Percentiles rank a stretch among this genome's conserved stretches.
These are phyloP conservation scores for Clamator glandarius DNA, from an alignment of 2,797 vertebrate species.

Conservation along the genomic window DNA sequence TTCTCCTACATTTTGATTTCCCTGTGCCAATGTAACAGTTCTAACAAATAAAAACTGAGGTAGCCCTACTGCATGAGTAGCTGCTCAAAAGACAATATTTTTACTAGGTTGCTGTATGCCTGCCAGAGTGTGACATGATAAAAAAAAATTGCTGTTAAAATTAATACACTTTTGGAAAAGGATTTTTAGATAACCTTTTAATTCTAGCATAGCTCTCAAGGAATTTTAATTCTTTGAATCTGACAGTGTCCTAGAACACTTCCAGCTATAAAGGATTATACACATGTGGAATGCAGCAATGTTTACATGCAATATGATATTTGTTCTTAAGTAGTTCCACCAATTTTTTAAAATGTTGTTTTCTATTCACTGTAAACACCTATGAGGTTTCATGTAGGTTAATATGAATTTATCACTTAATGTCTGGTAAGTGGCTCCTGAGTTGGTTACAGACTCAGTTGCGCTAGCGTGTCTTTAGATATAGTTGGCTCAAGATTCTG, in stretches of 20 bases:
- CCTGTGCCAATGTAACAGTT: not conserved
- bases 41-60: not conserved
- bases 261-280: not conserved
- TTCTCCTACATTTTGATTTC: constrained; percentile 8
- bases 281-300: not conserved
- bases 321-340: not conserved
- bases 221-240: not conserved
- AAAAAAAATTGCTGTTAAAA: not conserved
- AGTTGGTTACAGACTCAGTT: not conserved
- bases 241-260: not conserved
- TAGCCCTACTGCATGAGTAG: not conserved
- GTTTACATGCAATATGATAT: not conserved
- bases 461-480: not conserved
- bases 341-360: not conserved
- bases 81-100: not conserved
- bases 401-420: not conserved
- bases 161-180: not conserved
- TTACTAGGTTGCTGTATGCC: not conserved
- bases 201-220: not conserved
- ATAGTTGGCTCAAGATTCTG: not conserved
- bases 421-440: not conserved
- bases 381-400: not conserved
- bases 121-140: not conserved
- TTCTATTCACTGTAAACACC: not conserved
- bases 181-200: not conserved